These are phyloP conservation scores for Oryzias sinensis DNA, from an alignment of 2,797 vertebrate species.

Conservation along the genomic window DNA sequence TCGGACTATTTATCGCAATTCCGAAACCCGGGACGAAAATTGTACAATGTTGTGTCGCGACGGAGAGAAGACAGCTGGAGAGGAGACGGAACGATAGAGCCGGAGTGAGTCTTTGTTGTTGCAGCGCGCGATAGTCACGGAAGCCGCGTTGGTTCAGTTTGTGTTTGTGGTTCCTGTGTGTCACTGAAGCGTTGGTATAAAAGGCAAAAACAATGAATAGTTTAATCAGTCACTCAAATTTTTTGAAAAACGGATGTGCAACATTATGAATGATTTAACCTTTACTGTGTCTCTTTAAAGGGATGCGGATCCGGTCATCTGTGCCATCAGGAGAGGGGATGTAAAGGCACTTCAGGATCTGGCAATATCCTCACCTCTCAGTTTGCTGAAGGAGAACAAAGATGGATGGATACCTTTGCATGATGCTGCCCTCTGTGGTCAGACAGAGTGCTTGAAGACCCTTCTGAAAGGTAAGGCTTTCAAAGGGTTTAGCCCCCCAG, in stretches of 20 bases:
- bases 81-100: conserved; percentile 60
- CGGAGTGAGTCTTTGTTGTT: conserved; percentile 76
- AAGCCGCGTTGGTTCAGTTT: background rate
- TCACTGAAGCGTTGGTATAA: background rate
- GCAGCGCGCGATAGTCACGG: background rate
- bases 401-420: conserved; percentile 93
- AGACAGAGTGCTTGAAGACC: conserved; percentile 80
- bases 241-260: background rate
- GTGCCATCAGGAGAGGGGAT: conserved; percentile 84
- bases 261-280: background rate
- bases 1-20: conserved; percentile 92
- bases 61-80: conserved; percentile 45
- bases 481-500: background rate
- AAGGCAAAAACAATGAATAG: background rate
- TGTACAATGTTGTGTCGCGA: conserved; percentile 29
- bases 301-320: conserved; percentile 79
- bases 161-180: background rate
- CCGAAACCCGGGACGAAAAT: conserved; percentile 74
- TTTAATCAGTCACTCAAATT: background rate
- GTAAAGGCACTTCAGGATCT: conserved; percentile 76
- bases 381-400: conserved; percentile 81
- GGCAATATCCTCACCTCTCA: conserved; percentile 77
- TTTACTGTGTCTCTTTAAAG: conserved; percentile 65
- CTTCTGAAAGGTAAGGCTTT: conserved; percentile 82
- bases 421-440: conserved; percentile 86